Evolutionary conservation across 2,888 invertebrate species (phyloP).

Genomic region (Temnothorax unifasciatus): DNA sequence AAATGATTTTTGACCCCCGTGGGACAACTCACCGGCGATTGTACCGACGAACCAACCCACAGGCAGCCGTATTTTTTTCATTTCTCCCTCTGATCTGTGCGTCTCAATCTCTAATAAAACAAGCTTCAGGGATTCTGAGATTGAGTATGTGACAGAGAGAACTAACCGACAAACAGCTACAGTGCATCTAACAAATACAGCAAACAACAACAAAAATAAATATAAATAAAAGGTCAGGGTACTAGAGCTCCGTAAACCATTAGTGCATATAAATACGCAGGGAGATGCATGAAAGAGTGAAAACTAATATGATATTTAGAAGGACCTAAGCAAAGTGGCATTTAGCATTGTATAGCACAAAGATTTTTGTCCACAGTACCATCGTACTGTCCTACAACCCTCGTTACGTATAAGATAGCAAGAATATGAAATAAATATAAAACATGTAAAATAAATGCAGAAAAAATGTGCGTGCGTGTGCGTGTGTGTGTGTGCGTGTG

Average conservation of each 20-base stretch:
- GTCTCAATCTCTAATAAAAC: conserved; percentile 85
- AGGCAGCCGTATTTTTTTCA: conserved; percentile 85
- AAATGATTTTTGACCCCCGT: conserved; percentile 84
- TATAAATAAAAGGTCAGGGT: conserved; percentile 83
- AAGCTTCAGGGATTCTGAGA: conserved; percentile 85
- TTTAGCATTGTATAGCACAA: conserved; percentile 66
- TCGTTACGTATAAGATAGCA: not conserved
- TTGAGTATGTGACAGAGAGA: conserved; percentile 85
- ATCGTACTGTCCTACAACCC: not conserved
- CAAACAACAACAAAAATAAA: conserved; percentile 86
- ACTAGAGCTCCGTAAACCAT: conserved; percentile 80
- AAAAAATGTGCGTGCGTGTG: not conserved
- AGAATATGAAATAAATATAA: not conserved
- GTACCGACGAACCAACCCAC: conserved; percentile 84
- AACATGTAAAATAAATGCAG: not conserved
- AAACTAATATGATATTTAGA: conserved; percentile 70
- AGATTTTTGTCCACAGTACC: conserved; percentile 17
- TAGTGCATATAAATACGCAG: conserved; percentile 73
- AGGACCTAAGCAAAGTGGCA: conserved; percentile 73
- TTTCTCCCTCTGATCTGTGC: conserved; percentile 83
- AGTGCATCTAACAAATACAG: conserved; percentile 86
- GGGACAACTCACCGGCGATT: conserved; percentile 86
- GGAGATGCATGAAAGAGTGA: conserved; percentile 72
- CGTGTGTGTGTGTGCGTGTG: not conserved
- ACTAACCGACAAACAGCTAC: conserved; percentile 86